phyloP scores from a whole-genome alignment of 1,140 invertebrate genomes.

The Pararge aegeria region DNA sequence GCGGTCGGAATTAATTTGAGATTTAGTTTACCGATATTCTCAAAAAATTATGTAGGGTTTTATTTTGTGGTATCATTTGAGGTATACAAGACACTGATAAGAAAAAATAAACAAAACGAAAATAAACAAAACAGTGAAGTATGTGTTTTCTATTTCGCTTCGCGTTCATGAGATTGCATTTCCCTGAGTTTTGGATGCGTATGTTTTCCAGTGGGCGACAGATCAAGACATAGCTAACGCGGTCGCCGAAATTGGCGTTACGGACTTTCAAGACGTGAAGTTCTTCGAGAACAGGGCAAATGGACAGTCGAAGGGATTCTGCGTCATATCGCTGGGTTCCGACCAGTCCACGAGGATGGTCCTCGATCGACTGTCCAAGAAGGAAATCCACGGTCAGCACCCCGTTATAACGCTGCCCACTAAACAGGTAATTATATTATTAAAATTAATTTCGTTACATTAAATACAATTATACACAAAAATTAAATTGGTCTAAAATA shows the following conservation, averaged over 20 bases:
- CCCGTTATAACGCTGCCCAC: constrained; percentile 97
- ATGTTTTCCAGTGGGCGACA: constrained; percentile 93
- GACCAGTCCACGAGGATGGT: constrained; percentile 94
- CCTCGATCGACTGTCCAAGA: constrained; percentile 95
- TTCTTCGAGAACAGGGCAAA: constrained; percentile 99
- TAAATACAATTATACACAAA: neutral
- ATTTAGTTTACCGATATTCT: neutral
- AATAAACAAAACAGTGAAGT: constrained; percentile 33
- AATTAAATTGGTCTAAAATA: no score
- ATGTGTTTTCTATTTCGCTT: constrained; percentile 47
- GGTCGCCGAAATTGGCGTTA: constrained; percentile 91
- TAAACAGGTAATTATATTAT: constrained; percentile 86
- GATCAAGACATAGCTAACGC: constrained; percentile 97
- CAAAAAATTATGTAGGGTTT: neutral
- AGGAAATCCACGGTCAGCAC: constrained; percentile 96
- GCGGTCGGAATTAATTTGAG: neutral
- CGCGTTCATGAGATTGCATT: constrained; percentile 30
- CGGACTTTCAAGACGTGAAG: constrained; percentile 98
- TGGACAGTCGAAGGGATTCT: constrained; percentile 99
- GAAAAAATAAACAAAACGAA: no score
- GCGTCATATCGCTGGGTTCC: constrained; percentile 94
- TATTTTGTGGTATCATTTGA: constrained; percentile 1
- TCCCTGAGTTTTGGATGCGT: constrained; percentile 59
- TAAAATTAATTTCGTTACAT: neutral
- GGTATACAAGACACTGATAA: neutral